Percentiles rank a stretch among this genome's conserved stretches.
Conservation (phyloP, 2,888 invertebrate species). For the Dynastes hyllus region DNA sequence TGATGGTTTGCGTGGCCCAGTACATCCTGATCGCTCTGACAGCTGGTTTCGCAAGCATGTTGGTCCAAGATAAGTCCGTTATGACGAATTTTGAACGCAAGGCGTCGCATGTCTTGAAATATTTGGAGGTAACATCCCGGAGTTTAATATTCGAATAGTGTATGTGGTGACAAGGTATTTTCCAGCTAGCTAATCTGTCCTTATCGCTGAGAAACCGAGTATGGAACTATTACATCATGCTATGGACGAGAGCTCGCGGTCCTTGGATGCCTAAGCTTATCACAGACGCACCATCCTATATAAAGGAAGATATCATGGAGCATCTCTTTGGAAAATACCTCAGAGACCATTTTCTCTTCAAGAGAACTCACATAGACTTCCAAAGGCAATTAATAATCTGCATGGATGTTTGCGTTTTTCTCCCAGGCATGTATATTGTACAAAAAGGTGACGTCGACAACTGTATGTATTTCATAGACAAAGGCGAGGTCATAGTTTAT, state of each 20-base stretch:
- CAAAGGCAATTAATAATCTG: slow-evolving; percentile 72
- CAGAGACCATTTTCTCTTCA: slow-evolving; percentile 71
- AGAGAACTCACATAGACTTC: slow-evolving; percentile 72
- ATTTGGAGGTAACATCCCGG: slow-evolving; percentile 45
- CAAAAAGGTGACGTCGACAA: slow-evolving; percentile 73
- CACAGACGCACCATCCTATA: slow-evolving; percentile 53
- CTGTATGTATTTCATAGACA: slow-evolving; percentile 74
- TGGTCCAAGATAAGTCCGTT: slow-evolving; percentile 54
- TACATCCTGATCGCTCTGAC: slow-evolving; percentile 48
- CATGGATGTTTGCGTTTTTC: slow-evolving; percentile 72
- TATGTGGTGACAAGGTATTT: not conserved
- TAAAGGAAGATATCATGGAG: slow-evolving; percentile 71
- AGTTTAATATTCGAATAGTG: no score
- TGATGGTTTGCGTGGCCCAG: slow-evolving; percentile 47
- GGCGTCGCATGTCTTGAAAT: slow-evolving; percentile 49
- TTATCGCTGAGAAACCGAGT: slow-evolving; percentile 70
- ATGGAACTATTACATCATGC: slow-evolving; percentile 73
- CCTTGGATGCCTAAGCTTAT: slow-evolving; percentile 68
- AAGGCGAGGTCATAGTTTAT: slow-evolving; percentile 70
- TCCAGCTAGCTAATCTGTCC: slow-evolving; percentile 56
- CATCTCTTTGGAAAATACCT: slow-evolving; percentile 72
- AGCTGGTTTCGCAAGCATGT: slow-evolving; percentile 53
- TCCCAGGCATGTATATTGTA: slow-evolving; percentile 73
- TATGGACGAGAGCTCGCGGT: slow-evolving; percentile 74
- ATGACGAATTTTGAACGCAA: slow-evolving; percentile 53